Base-by-base conservation (phyloP, 2,113 vertebrate genomes). In the Terrapene triunguis region DNA sequence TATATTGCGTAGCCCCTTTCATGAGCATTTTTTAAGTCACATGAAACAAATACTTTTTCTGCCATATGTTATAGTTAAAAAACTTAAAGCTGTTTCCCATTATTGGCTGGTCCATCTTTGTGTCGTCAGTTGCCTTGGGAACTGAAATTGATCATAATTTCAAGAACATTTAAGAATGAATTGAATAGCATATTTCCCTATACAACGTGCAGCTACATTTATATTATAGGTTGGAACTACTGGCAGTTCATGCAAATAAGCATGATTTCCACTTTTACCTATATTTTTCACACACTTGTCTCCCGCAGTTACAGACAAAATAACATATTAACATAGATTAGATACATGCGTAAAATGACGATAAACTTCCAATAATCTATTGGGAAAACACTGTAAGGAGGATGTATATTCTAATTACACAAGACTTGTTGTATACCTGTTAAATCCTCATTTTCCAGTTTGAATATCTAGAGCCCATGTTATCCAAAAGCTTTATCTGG, bases 71-170 rank as follows among this genome's bases (percentile, higher is more conserved):
- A 91, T 90, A 95, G 89, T 44, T 95, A 94, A 95, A 89, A 95
- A 95, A 95, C 87, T 90, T 85, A 97, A 96, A 97, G 90, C 93
- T 97, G 93, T 95, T 97, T 97, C 87, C 86, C 83, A 97, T 97
- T 97, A 96, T 88, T 96, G 78, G 62, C 85, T 86, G 81, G 93
- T 95, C 94, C 96, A 97, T 95, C 92, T 65, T 96, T 83, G 80
- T 94, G 83, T 10, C 93, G 93, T 65, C 85, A 88, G 90, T 96
- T 88, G 51, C 87, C 92, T 48, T 89, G 92, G 96, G 90, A 96
- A 97, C 93, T 76, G 80, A 90, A 81, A 97, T 74, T 94, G 93
- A 96, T 86, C 93, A 54, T 72, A 93, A 94, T 90, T 95, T 96
- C 87, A 95, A 95, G 90, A 96, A 97, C 95, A 92, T 72, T 6